Percentiles rank a stretch among this genome's conserved stretches.
Conservation (phyloP, 2,888 invertebrate genomes). For the Acronicta psi region DNA sequence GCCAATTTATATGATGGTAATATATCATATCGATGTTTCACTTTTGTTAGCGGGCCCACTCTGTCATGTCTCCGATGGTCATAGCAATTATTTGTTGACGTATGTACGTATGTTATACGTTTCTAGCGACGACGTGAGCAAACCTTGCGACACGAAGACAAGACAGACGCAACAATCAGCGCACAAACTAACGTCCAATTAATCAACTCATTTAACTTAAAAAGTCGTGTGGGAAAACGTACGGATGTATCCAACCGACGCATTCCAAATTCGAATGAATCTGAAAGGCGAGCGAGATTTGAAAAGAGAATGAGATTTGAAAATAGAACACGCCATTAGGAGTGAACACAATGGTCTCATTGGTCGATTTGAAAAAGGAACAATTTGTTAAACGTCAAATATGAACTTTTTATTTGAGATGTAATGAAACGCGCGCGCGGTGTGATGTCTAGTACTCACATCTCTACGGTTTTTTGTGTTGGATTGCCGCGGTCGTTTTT, state of each 20-base stretch:
- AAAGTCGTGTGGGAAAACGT: conserved; percentile 87
- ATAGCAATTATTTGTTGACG: conserved; percentile 60
- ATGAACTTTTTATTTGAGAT: conserved; percentile 87
- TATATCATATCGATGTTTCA: conserved; percentile 68
- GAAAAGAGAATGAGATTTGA: conserved; percentile 89
- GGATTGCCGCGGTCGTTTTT: conserved; percentile 80
- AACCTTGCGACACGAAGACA: conserved; percentile 35
- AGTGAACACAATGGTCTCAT: conserved; percentile 88
- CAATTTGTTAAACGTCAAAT: conserved; percentile 90
- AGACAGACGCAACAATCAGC: conserved; percentile 48
- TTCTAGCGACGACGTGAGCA: conserved; percentile 32
- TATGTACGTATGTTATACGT: conserved; percentile 43
- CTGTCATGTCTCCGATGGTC: conserved; percentile 61
- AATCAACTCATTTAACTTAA: conserved; percentile 87
- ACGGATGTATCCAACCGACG: conserved; percentile 78
- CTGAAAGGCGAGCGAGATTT: conserved; percentile 87
- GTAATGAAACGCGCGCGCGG: conserved; percentile 83
- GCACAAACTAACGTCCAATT: conserved; percentile 79
- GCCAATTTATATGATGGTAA: conserved; percentile 69
- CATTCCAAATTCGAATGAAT: conserved; percentile 89
- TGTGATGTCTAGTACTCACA: conserved; percentile 83
- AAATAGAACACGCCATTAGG: conserved; percentile 89
- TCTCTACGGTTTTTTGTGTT: conserved; percentile 81
- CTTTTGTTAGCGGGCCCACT: conserved; percentile 63
- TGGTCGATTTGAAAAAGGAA: conserved; percentile 89